Percentiles rank a stretch among this genome's conserved stretches.
Conservation (phyloP, 2,797 vertebrate genomes). For the Halcyon chelicuti region DNA sequence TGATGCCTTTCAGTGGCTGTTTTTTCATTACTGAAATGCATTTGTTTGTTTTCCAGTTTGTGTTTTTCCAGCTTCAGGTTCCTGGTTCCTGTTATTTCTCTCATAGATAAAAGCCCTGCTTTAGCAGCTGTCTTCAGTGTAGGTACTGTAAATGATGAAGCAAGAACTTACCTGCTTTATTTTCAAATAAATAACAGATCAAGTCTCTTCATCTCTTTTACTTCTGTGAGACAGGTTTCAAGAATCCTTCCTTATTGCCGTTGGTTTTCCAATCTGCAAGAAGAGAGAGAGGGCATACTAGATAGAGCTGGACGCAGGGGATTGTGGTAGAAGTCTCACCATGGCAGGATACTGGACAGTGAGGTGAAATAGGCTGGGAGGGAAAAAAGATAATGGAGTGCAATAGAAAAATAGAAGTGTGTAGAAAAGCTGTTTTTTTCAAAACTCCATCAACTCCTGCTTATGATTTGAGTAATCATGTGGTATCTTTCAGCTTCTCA, state of each 20-base stretch:
- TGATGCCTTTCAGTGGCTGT: not conserved
- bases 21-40: not conserved
- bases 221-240: not conserved
- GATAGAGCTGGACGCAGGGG: not conserved
- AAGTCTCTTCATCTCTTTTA: not conserved
- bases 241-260: not conserved
- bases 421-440: not conserved
- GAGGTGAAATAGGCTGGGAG: not conserved
- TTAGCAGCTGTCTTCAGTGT: not conserved
- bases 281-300: not conserved
- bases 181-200: not conserved
- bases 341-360: not conserved
- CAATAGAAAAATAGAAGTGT: not conserved
- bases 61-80: not conserved
- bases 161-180: not conserved
- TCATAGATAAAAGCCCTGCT: not conserved
- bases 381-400: not conserved
- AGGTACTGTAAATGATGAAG: not conserved
- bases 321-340: not conserved
- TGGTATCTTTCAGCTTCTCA: not conserved
- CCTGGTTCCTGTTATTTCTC: not conserved
- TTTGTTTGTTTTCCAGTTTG: not conserved
- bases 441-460: not conserved
- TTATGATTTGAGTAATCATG: not conserved
- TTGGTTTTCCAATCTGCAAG: not conserved